A percentile compares a stretch with the other conserved stretches of the same genome.
phyloP scores from a whole-genome alignment of 2,888 invertebrate species.

The Brachypterus glaber region DNA sequence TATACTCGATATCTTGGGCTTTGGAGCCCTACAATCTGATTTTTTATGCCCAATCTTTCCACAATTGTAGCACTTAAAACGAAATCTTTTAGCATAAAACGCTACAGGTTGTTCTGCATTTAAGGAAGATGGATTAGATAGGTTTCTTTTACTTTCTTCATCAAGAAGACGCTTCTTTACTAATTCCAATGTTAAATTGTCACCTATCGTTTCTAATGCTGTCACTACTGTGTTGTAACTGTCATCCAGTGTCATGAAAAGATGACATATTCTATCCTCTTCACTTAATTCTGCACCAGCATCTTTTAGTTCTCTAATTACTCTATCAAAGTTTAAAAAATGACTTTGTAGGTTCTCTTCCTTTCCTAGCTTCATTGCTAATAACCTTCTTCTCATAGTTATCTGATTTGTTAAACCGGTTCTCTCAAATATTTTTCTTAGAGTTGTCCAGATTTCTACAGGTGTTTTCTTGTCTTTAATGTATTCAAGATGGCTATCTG shows the following conservation, averaged over 20 bases:
- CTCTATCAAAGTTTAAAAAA: constrained; percentile 24
- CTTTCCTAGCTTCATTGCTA: constrained; percentile 14
- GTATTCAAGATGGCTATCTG: constrained; percentile 26
- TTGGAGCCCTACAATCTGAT: constrained; percentile 25
- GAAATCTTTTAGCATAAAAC: no score
- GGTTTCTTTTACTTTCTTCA: constrained; percentile 18
- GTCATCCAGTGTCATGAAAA: constrained; percentile 12
- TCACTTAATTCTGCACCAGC: constrained; percentile 21
- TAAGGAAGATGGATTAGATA: no score
- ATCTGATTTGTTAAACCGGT: constrained; percentile 24
- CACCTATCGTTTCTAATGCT: constrained; percentile 21
- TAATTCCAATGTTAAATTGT: constrained; percentile 16
- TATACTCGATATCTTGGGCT: no score
- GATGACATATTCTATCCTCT: constrained; percentile 22
- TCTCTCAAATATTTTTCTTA: constrained; percentile 20
- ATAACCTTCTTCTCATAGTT: constrained; percentile 19
- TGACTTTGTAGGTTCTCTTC: constrained; percentile 14
- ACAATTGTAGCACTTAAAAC: constrained; percentile 23
- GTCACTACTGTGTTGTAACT: constrained; percentile 22
- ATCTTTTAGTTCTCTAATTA: constrained; percentile 19
- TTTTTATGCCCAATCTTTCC: constrained; percentile 22
- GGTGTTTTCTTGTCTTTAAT: constrained; percentile 23
- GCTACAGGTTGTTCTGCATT: no score
- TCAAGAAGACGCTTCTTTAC: constrained; percentile 23
- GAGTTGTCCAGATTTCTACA: constrained; percentile 21